Evolutionary conservation across 2,888 invertebrate genomes (phyloP), one percentile per base, ranked within the genome.

Genomic region (Dicyrtoma fusca): DNA sequence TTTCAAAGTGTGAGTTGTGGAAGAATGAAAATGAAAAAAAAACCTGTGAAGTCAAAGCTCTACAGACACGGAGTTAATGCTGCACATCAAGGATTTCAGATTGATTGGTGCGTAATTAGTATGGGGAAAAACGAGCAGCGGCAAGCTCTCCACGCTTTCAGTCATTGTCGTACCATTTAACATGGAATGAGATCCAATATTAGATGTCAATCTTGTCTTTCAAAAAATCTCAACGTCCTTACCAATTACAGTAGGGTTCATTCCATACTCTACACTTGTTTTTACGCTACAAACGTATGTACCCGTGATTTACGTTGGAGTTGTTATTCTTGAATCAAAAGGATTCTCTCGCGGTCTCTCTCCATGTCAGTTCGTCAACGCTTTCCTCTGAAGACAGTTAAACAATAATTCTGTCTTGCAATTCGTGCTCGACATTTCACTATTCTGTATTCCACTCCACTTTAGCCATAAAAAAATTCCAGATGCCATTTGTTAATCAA

Each of bases 81-180:
- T 42, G 44, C 44, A 62, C 8, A 17, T 57, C 42, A 17, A 44
- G 62, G 21, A 62, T 34, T 19, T 62, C 44, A 62, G 62, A 62
- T 57, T 57, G 62, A 62, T 62, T 62, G 62, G 62, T 62, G 44
- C 42, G 42, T 62, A 62, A 62, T 62, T 62, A 62, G 62, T 44
- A 21, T n/a, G 19, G 44, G 44, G 62, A 59, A 17, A 59, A 17
- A 62, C 19, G 42, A 62, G 21, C 62, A 44, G 62, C 34, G 19
- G n/a, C 21, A 42, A 21, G 42, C 44, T 57, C 21, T 51, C 21
- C 51, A 19, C n/a, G 8, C 51, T 51, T 51, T 51, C 11, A 11
- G 51, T 51, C 51, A 51, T 51, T 62, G 62, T 42, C 19, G 19
- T 62, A 42, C 62, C 21, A 42, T 44, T 62, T 62, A 62, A 44